A percentile compares a stretch with the other conserved stretches of the same genome.
These are phyloP conservation scores for Crossaster papposus DNA, from an alignment of 53 echinoderm and acorn worm species.

Conservation along the genomic window DNA sequence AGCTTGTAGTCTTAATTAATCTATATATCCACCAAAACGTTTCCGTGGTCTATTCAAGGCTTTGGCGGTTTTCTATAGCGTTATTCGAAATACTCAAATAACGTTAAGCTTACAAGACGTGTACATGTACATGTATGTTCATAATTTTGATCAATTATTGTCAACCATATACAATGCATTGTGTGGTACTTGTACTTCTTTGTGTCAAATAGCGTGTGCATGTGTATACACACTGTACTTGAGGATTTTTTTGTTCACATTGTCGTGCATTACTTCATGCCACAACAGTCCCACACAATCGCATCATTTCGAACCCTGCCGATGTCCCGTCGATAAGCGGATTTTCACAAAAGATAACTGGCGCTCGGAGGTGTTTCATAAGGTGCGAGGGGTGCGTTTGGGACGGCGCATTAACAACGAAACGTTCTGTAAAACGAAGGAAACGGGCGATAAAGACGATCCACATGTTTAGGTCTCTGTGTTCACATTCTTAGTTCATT, in stretches of 20 bases:
- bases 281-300: constrained; percentile 22
- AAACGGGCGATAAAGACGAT: not conserved
- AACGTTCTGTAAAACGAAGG: not conserved
- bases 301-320: not conserved
- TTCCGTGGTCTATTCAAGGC: not conserved
- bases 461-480: too few species aligned
- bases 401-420: not conserved
- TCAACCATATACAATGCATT: not conserved
- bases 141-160: not conserved
- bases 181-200: not conserved
- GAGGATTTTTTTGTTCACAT: not conserved
- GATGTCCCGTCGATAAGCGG: constrained; percentile 33
- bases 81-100: not conserved
- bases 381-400: constrained; percentile 1
- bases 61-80: not conserved
- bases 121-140: not conserved
- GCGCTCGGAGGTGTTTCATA: constrained; percentile 1
- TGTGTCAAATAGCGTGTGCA: not conserved
- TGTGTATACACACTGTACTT: not conserved
- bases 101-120: not conserved
- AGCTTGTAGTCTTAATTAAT: too few species aligned
- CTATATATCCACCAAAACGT: not conserved
- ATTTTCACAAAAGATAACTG: constrained; percentile 16
- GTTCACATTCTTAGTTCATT: too few species aligned
- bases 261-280: constrained; percentile 5